These are phyloP conservation scores for Coracopsis vasa DNA, from an alignment of 2,113 vertebrate genomes.

Conservation along the genomic window DNA sequence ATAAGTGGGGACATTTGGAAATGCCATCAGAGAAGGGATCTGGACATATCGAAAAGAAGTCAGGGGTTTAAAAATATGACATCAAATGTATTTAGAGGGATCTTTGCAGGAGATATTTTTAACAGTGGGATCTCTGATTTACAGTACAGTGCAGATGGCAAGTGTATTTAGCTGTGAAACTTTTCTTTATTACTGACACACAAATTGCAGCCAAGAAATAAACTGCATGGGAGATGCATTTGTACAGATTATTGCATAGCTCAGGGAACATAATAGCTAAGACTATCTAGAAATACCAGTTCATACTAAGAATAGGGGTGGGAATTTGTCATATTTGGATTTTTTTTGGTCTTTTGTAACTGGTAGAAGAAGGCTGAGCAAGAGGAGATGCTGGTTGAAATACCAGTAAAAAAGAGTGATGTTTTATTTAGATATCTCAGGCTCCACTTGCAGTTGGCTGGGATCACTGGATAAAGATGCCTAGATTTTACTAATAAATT, in stretches of 20 bases:
- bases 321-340: not conserved
- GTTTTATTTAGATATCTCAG: not conserved
- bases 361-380: not conserved
- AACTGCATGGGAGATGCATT: not conserved
- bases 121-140: conserved; percentile 16
- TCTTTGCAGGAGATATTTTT: conserved; percentile 25
- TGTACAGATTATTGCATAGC: not conserved
- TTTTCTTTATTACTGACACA: conserved; percentile 11
- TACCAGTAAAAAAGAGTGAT: not conserved
- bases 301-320: not conserved
- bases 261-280: not conserved
- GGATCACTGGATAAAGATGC: not conserved
- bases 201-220: not conserved
- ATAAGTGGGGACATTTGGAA: conserved; percentile 25
- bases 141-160: not conserved
- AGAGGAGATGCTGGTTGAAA: not conserved
- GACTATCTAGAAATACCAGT: not conserved
- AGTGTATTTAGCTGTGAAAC: not conserved
- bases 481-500: not conserved
- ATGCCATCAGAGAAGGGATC: not conserved
- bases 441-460: not conserved
- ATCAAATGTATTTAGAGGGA: not conserved
- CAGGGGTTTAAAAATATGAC: not conserved
- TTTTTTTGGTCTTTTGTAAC: not conserved
- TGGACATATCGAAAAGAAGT: not conserved